Base-by-base conservation (phyloP, 2,113 vertebrate genomes). In the Phyllopteryx taeniolatus region DNA sequence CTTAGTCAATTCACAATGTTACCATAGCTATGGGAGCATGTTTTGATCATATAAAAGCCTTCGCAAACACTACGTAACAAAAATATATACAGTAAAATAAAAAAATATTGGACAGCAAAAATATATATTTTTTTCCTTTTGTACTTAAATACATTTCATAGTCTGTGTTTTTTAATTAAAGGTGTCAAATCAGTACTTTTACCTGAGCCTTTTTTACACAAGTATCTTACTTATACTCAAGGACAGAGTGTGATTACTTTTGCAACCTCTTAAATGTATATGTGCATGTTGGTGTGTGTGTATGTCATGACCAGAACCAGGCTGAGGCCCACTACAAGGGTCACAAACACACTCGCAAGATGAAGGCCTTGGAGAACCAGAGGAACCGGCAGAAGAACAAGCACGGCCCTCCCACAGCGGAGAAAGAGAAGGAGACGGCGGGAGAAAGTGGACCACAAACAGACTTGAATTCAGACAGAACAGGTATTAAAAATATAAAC, bases 311-410 rank as follows among this genome's bases (percentile, higher is more conserved):
- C n/a, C 90, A 99, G 98, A 99, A 94, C 92, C 98, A 99, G 88
- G 97, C 98, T 0, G 97, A 99, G 86, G 98, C 98, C 0, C 98
- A 99, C 92, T 99, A 98, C 86, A 98, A 98, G 92, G 98, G 97
- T 78, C 96, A 98, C 91, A 99, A 96, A 80, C 98, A 98, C 0
- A 93, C 95, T 0, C 93, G 98, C 86, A 95, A 98, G 88, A 89
- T 99, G 81, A 97, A 96, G 78, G 95, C 96, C 73, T 87, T 98
- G 0, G 97, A 98, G 86, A 93, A 89, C 19, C 93, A 96, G 85
- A 95, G 90, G 82, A 88, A 64, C 68, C 79, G 89, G 35, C 86
- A 89, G 78, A 90, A 80, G 73, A 85, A 56, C 0, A 83, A 79
- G 68, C 85, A 70, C 0, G 73, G 74, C 39, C 77, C 78, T 19